Conservation (phyloP, 2,113 vertebrate species). For the Dolichotis patagonum region DNA sequence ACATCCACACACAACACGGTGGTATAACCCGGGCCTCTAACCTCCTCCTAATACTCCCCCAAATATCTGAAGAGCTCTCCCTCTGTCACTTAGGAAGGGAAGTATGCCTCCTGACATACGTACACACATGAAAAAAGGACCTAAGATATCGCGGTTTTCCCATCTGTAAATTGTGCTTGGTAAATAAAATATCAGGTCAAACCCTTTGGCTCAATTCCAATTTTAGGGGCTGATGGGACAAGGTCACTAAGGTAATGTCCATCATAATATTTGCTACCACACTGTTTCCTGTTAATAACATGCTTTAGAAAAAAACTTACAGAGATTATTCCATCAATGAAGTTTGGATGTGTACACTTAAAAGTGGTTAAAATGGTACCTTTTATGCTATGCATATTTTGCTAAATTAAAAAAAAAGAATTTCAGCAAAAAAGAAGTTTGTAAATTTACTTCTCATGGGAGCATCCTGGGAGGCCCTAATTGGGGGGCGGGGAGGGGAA, state of each 20-base stretch:
- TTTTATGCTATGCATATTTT: not conserved
- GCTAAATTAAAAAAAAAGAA: not conserved
- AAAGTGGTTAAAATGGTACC: not conserved
- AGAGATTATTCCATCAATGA: not conserved
- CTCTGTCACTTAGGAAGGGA: not conserved
- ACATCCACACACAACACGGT: not conserved
- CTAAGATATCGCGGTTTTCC: not conserved
- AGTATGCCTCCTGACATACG: not conserved
- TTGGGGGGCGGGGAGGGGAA: not conserved
- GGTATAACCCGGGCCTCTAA: not conserved
- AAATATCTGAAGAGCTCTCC: not conserved
- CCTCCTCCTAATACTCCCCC: not conserved
- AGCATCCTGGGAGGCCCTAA: fast-evolving
- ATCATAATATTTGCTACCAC: not conserved
- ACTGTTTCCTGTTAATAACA: not conserved
- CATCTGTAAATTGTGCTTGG: not conserved
- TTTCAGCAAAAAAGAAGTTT: not conserved
- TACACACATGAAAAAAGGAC: not conserved
- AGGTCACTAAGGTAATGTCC: not conserved
- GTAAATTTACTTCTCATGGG: not conserved
- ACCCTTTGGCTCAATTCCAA: not conserved
- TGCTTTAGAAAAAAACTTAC: not conserved
- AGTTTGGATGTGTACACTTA: not conserved
- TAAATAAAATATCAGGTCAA: not conserved
- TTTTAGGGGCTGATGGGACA: not conserved